Percentiles rank a stretch among this genome's conserved stretches.
Evolutionary conservation across 2,888 invertebrate genomes (phyloP).

Genomic region (Odontocerum albicorne): DNA sequence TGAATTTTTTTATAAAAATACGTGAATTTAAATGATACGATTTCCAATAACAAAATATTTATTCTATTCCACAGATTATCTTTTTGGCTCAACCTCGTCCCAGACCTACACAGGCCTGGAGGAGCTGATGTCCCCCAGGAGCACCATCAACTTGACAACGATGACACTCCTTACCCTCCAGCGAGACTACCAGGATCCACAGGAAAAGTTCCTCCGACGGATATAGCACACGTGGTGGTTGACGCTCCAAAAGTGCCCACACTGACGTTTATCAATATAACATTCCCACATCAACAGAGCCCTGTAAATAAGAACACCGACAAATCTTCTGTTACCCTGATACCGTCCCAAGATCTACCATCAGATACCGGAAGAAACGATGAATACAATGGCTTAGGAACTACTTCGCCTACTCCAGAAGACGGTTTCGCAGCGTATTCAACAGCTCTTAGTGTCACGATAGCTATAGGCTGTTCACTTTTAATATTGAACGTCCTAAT

Average conservation of each 20-base stretch:
- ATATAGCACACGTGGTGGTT: conserved; percentile 51
- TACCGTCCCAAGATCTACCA: conserved; percentile 38
- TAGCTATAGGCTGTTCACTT: conserved; percentile 91
- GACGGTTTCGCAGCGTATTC: conserved; percentile 90
- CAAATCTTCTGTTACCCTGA: conserved; percentile 47
- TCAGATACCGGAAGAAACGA: conserved; percentile 38
- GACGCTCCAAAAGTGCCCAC: conserved; percentile 43
- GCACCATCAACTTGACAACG: conserved; percentile 81
- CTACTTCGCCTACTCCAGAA: conserved; percentile 67
- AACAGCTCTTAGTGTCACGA: conserved; percentile 88
- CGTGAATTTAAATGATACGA: neutral
- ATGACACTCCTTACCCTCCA: conserved; percentile 62
- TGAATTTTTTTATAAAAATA: too few species aligned
- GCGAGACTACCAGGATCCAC: conserved; percentile 60
- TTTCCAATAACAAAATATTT: neutral
- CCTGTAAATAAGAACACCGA: conserved; percentile 41
- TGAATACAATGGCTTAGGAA: conserved; percentile 44
- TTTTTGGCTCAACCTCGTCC: conserved; percentile 93
- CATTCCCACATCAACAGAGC: conserved; percentile 51
- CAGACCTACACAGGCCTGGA: conserved; percentile 86
- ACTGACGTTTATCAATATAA: conserved; percentile 50
- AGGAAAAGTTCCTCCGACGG: conserved; percentile 58
- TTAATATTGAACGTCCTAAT: conserved; percentile 90
- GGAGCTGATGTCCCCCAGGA: conserved; percentile 83
- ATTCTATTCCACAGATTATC: conserved; percentile 63